A percentile compares a stretch with the other conserved stretches of the same genome.
phyloP scores from a whole-genome alignment of 2,797 vertebrate genomes.

The Spheniscus humboldti region DNA sequence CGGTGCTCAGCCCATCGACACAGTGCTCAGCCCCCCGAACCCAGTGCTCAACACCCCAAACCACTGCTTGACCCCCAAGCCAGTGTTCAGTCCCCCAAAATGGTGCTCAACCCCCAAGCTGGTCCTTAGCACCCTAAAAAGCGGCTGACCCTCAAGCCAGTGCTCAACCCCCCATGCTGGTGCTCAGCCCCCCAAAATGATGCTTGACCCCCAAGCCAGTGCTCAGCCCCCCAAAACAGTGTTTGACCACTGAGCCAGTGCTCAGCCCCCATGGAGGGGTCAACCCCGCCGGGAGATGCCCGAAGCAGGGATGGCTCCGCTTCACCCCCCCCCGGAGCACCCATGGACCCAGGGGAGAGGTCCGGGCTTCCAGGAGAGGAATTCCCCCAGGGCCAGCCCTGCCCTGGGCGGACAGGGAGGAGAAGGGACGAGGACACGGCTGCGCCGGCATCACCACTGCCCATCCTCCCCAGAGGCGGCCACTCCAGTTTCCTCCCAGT shows the following conservation, averaged over 20 bases:
- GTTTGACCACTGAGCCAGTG: not conserved
- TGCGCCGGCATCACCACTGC: rapidly evolving
- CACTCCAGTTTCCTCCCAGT: not conserved
- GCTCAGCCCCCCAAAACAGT: not conserved
- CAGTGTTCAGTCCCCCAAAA: not conserved
- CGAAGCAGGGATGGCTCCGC: rapidly evolving
- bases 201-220: not conserved
- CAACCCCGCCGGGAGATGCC: not conserved
- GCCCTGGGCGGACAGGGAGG: too few species aligned
- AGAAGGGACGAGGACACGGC: rapidly evolving
- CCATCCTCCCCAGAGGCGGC: not conserved
- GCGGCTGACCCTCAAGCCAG: not conserved
- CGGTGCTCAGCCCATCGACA: not conserved
- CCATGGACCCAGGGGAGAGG: not conserved
- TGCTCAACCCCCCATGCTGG: not conserved
- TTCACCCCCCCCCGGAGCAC: not conserved
- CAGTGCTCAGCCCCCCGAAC: not conserved
- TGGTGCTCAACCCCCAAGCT: not conserved
- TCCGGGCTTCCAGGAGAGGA: not conserved
- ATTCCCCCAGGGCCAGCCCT: not conserved
- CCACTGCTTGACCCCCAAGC: not conserved
- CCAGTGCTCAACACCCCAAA: not conserved
- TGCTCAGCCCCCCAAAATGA: not conserved
- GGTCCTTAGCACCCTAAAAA: not conserved
- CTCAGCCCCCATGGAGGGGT: not conserved